Conservation (phyloP, 2,797 vertebrate species). For the Malurus splendens region DNA sequence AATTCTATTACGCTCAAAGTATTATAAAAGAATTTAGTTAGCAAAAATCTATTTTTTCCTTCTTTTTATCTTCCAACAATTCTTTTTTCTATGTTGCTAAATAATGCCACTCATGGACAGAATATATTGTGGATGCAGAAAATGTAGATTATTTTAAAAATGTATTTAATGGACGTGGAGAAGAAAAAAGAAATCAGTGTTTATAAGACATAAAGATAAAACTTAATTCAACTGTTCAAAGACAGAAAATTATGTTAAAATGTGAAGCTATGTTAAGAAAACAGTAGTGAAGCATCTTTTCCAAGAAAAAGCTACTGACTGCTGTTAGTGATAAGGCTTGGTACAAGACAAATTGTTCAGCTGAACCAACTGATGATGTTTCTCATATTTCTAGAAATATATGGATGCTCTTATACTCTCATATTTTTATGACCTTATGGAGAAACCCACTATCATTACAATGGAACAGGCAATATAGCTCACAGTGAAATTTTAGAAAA, state of each 20-base stretch:
- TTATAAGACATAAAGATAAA: background rate
- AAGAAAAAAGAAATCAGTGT: background rate
- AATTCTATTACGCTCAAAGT: background rate
- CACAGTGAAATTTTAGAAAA: background rate
- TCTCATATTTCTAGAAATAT: background rate
- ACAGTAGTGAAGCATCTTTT: background rate
- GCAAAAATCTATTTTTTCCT: background rate
- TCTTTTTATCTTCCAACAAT: background rate
- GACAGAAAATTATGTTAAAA: background rate
- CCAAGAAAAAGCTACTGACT: background rate
- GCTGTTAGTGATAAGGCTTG: background rate
- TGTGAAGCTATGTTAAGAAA: background rate
- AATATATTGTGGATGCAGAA: background rate
- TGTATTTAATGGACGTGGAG: background rate
- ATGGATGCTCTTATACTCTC: background rate
- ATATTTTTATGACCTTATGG: background rate
- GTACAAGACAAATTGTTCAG: background rate
- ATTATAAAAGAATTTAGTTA: background rate
- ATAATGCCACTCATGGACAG: accelerated
- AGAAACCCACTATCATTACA: background rate
- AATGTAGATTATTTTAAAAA: background rate
- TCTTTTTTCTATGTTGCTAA: background rate
- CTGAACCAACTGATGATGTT: background rate
- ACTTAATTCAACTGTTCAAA: background rate
- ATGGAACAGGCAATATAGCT: background rate